Evolutionary conservation across 1,140 invertebrate species (phyloP), one percentile per base, ranked within the genome.

Genomic region (Cotesia chilonis): DNA sequence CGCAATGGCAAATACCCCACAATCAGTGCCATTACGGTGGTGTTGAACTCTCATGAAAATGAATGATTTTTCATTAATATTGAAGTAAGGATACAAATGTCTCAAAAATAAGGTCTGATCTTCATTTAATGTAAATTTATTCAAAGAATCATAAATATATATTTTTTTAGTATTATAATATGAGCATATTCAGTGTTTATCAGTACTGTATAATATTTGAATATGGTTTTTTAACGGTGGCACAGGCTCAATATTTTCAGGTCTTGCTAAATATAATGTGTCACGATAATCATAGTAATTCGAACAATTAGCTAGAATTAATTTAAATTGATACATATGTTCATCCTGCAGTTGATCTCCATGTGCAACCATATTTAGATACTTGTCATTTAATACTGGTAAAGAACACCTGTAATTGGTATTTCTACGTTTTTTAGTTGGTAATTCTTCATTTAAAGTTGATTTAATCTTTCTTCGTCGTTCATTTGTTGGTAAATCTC

Each of bases 1-100:
- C 1, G 71, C 71, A 47, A 72, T 67, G 10, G 71, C 71, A 60
- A 72, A 72, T 36, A 60, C 51, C 4, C 64, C 71, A 61, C 63
- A 67, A 55, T 72, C 71, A 28, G 12, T 38, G n/a, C 1, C 35
- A 72, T 72, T 72, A n/a, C 10, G 7, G 47, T 72, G 71, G 12
- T 66, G 36, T 60, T 72, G 71, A n/a, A 72, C 71, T 59, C 4
- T 72, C 6, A 10, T 54, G 17, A 67, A 60, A 61, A 61, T 6
- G 3, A 6, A 14, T 14, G 68, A 14, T 17, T 14, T 47, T 28
- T 7, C 6, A 63, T 37, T 47, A 0, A 71, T 41, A 63, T 61
- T 10, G 54, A 63, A 66, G 14, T 57, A 47, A 6, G 70, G 70
- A 55, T 60, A 68, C 17, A 72, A 38, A 4, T 20, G 1, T 60